Conservation (phyloP, 2,888 invertebrate genomes). For the Himalopsyche kuldschensis region DNA sequence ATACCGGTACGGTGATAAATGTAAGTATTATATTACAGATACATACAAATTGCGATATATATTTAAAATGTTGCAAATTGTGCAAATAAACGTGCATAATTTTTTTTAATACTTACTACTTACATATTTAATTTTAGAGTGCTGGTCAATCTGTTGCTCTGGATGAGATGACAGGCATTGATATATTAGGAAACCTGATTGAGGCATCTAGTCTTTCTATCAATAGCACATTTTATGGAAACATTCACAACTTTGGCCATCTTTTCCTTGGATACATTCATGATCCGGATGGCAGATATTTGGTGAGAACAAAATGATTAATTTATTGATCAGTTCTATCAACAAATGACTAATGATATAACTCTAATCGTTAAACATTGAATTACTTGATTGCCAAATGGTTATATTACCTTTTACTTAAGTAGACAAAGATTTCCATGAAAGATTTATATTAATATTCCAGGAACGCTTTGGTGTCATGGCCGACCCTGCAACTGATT, state of each 20-base stretch:
- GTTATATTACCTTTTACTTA: too few species aligned
- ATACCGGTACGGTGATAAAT: constrained; percentile 54
- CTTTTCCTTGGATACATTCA: constrained; percentile 73
- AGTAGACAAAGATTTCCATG: constrained; percentile 53
- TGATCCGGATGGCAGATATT: constrained; percentile 71
- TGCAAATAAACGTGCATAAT: too few species aligned
- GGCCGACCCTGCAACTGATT: constrained; percentile 45
- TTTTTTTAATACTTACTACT: too few species aligned
- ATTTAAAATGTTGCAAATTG: too few species aligned
- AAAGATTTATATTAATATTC: constrained; percentile 78
- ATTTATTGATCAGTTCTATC: too few species aligned
- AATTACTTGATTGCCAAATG: too few species aligned
- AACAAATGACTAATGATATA: too few species aligned
- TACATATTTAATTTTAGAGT: not conserved
- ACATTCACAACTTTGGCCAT: constrained; percentile 82
- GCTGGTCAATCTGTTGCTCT: constrained; percentile 50
- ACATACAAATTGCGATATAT: too few species aligned
- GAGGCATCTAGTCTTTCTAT: constrained; percentile 72
- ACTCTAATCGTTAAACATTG: too few species aligned
- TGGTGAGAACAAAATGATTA: constrained; percentile 53
- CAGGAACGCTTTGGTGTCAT: constrained; percentile 50
- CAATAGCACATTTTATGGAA: constrained; percentile 73
- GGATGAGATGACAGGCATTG: constrained; percentile 72
- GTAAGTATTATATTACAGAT: constrained; percentile 42
- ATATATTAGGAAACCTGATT: constrained; percentile 76